phyloP scores from a whole-genome alignment of 2,888 invertebrate species.

The Nudaria mundana region DNA sequence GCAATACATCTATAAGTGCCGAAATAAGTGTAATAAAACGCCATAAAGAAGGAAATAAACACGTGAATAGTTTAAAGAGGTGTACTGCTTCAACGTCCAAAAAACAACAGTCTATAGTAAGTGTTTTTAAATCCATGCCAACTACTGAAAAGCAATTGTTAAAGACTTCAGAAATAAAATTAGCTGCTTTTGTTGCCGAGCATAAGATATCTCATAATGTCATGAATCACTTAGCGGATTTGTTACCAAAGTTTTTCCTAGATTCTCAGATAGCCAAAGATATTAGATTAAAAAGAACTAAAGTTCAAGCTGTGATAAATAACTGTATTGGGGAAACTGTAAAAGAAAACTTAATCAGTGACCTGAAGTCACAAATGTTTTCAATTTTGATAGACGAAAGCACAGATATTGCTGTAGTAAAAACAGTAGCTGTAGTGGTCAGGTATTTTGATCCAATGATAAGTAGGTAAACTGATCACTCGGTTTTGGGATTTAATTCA shows the following conservation, averaged over 20 bases:
- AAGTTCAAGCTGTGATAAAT: constrained; percentile 5
- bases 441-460: constrained; percentile 11
- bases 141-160: no score
- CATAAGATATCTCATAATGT: constrained; percentile 12
- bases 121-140: no score
- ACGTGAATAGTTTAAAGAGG: no score
- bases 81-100: no score
- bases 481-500: neutral
- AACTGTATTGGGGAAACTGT: constrained; percentile 6
- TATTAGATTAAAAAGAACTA: constrained; percentile 2
- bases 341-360: constrained; percentile 4
- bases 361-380: constrained; percentile 8
- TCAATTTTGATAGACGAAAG: constrained; percentile 9
- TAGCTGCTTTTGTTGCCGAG: constrained; percentile 14
- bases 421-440: constrained; percentile 6
- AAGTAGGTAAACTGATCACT: neutral
- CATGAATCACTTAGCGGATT: constrained; percentile 14
- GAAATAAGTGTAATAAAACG: no score
- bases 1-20: no score
- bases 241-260: constrained; percentile 8
- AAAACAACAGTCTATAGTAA: no score
- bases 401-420: constrained; percentile 6
- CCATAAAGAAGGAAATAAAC: no score
- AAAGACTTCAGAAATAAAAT: constrained; percentile 8
- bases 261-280: constrained; percentile 8